Conservation (phyloP, 2,797 vertebrate species). For the Pyrocephalus nanus region DNA sequence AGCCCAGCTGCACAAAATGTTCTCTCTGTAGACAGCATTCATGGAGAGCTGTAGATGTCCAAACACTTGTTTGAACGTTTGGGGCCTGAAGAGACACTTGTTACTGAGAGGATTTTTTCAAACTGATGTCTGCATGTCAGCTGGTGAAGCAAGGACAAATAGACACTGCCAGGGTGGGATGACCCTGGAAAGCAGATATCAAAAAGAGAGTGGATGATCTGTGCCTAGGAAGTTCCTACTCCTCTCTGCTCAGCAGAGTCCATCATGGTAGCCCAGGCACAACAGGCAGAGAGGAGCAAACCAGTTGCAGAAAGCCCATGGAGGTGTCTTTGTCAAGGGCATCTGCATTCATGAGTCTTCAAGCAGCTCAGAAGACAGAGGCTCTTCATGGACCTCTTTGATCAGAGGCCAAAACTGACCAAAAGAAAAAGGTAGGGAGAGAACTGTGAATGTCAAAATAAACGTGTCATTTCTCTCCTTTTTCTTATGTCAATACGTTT, state of each 20-base stretch:
- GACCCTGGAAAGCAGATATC: not conserved
- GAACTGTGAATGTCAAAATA: not conserved
- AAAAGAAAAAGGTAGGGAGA: not conserved
- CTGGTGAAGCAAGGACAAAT: not conserved
- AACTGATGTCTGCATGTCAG: not conserved
- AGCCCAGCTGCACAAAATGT: not conserved
- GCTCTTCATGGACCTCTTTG: not conserved
- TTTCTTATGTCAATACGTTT: not conserved
- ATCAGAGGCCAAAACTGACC: not conserved
- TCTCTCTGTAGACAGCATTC: not conserved
- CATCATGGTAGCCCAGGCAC: accelerated
- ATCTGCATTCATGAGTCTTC: not conserved
- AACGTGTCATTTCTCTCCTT: not conserved
- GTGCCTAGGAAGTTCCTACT: not conserved
- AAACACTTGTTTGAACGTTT: not conserved
- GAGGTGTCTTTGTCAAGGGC: not conserved
- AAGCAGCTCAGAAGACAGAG: not conserved
- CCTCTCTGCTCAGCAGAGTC: not conserved
- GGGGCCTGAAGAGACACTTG: accelerated
- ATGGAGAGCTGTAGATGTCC: not conserved
- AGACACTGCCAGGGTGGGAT: accelerated
- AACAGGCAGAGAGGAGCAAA: not conserved
- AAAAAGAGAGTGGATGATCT: not conserved
- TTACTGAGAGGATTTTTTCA: not conserved
- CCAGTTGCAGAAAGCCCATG: not conserved